Percentiles rank a stretch among this genome's conserved stretches.
Conservation (phyloP, 2,113 vertebrate species). For the Phylloscopus trochiloides region DNA sequence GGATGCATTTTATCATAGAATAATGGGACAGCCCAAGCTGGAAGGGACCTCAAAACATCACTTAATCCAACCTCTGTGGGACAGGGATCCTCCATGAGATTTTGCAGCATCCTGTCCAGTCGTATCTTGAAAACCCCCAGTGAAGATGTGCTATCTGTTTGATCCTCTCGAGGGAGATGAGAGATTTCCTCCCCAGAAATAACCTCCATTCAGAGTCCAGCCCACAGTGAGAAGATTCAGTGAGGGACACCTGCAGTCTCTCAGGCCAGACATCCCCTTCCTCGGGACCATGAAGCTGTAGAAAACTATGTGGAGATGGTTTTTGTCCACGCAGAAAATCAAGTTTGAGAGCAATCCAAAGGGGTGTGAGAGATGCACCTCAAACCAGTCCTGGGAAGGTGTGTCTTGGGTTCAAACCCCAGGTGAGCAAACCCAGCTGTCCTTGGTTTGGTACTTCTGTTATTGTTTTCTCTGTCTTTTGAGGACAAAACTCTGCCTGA, state of each 20-base stretch:
- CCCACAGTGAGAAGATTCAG: background rate
- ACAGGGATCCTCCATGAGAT: background rate
- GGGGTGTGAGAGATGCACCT: background rate
- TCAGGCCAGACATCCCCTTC: background rate
- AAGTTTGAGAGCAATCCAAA: background rate
- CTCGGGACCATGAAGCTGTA: background rate
- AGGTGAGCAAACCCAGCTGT: background rate
- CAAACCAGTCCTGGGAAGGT: background rate
- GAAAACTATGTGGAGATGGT: rapidly evolving
- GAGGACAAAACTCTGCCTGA: background rate
- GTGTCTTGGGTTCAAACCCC: background rate
- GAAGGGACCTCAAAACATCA: background rate
- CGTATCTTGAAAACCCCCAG: background rate
- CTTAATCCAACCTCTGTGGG: rapidly evolving
- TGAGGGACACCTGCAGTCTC: background rate
- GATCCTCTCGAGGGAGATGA: background rate
- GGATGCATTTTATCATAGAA: background rate
- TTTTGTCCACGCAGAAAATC: background rate
- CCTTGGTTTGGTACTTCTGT: background rate
- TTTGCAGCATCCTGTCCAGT: background rate
- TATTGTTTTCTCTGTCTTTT: background rate
- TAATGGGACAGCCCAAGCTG: background rate
- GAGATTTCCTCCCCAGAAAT: background rate
- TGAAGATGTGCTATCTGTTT: background rate
- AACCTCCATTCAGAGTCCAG: background rate